A percentile compares a stretch with the other conserved stretches of the same genome.
Conservation (phyloP, 2,888 invertebrate genomes). For the Caenorhabditis uteleia region DNA sequence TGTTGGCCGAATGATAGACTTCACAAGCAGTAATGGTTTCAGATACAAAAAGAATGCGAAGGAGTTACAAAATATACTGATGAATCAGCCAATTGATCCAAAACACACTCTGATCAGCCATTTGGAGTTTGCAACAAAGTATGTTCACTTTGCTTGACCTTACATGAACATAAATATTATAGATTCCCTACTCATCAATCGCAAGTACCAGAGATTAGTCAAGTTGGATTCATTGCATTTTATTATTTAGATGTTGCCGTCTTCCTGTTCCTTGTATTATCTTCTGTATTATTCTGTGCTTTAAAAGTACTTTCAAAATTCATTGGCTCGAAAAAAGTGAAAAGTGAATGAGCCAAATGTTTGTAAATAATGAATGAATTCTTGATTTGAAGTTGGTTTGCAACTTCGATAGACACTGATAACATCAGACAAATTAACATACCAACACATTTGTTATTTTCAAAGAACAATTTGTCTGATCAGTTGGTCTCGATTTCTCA, state of each 20-base stretch:
- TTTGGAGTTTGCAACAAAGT: conserved; percentile 16
- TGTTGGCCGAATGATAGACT: no score
- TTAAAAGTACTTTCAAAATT: background rate
- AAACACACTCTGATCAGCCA: conserved; percentile 9
- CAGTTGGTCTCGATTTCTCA: no score
- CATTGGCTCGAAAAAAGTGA: background rate
- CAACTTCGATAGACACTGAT: no score
- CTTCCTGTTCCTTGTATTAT: background rate
- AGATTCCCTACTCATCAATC: background rate
- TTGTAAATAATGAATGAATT: background rate
- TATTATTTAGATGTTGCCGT: conserved; percentile 1
- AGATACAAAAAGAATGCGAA: conserved; percentile 9
- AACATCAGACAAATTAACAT: no score
- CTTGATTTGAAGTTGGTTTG: background rate
- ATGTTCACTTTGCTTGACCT: no score
- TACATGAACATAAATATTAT: no score
- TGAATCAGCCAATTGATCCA: conserved; percentile 10
- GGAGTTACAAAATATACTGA: conserved; percentile 1
- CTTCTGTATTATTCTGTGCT: background rate
- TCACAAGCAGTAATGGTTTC: conserved; percentile 1
- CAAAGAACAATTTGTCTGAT: no score
- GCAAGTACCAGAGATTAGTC: background rate
- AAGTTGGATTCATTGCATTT: background rate
- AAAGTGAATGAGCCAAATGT: background rate
- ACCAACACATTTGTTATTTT: no score